These are phyloP conservation scores for Schizopygopsis malacanthus DNA, from an alignment of 2,797 vertebrate species.

Conservation along the genomic window DNA sequence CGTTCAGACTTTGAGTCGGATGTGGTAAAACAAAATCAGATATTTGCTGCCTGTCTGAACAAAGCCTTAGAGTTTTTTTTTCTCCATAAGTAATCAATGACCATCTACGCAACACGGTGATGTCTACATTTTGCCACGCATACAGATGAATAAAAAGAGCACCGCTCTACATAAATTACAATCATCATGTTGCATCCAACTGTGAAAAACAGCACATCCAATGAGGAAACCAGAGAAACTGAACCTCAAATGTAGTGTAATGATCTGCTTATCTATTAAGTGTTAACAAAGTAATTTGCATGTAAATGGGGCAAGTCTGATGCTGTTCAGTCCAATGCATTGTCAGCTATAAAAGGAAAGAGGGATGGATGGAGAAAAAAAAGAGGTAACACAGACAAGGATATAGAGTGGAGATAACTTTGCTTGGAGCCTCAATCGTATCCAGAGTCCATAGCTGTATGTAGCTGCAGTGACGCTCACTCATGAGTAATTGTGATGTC, in stretches of 20 bases:
- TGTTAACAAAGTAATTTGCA: conserved; percentile 87
- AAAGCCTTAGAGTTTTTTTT: conserved; percentile 60
- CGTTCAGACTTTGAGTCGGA: neutral
- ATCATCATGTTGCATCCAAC: conserved; percentile 92
- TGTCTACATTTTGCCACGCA: conserved; percentile 90
- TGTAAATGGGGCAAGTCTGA: conserved; percentile 81
- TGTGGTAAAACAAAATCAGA: neutral
- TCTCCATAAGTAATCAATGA: conserved; percentile 83
- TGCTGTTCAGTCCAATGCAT: conserved; percentile 75
- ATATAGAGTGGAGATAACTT: conserved; percentile 49
- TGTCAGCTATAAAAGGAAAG: conserved; percentile 66
- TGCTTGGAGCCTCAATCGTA: conserved; percentile 39
- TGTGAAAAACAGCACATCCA: conserved; percentile 83
- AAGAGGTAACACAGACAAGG: conserved; percentile 35
- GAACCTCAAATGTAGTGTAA: conserved; percentile 75
- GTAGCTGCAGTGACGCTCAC: conserved; percentile 40
- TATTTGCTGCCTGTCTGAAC: conserved; percentile 35
- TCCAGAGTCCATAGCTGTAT: conserved; percentile 40
- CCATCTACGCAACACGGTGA: conserved; percentile 90
- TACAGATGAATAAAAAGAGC: conserved; percentile 76
- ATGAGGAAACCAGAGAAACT: conserved; percentile 70
- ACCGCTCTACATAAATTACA: conserved; percentile 92
- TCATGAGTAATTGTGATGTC: conserved; percentile 63
- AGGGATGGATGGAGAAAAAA: neutral
- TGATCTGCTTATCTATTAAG: conserved; percentile 82